Base-by-base conservation (phyloP, 1,140 invertebrate species). In the Palaemon carinicauda region DNA sequence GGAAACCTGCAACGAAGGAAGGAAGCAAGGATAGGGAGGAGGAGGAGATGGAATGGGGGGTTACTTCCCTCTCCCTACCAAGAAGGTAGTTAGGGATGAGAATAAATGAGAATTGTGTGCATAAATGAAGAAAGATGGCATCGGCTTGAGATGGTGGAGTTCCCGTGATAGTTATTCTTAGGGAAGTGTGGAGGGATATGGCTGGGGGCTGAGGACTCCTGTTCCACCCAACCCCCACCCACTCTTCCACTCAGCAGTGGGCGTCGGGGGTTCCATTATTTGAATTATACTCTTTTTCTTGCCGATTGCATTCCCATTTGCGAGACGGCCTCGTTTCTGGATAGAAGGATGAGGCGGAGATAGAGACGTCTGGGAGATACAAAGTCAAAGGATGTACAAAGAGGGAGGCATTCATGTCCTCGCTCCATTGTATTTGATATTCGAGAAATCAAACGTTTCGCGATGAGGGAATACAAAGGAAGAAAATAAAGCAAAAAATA, bases 81-180 rank as follows among this genome's bases (percentile, higher is more conserved):
- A 78, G 83, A 86, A 86, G 83, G 83, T 86, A 65, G 83, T 86
- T 86, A 80, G 84, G 84, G 84, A 86, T 80, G 78, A 78, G 84
- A 86, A 41, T 77, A 80, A 86, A 86, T 86, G 84, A 86, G 84
- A 86, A 86, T 86, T 60, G 84, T 86, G 77, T 86, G 84, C 78
- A 86, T 86, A 86, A 86, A 86, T 86, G 84, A 86, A 86, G 84
- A 86, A 86, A 74, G 78, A 86, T 86, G 84, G 84, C 75, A 80
- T 86, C 69, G 84, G 69, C 78, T 80, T 80, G 78, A 86, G 84
- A 86, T 80, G 84, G 84, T 80, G 69, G 60, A 74, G 84, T 80
- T 86, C 84, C 84, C 84, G 52, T n/a, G 84, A 51, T 86, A 86
- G 77, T 86, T 86, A 80, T 86, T 79, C 84, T 41, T 41, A 41